Base-by-base conservation (phyloP, 92 coral and sea anemone species). In the Actinernus sp. region DNA sequence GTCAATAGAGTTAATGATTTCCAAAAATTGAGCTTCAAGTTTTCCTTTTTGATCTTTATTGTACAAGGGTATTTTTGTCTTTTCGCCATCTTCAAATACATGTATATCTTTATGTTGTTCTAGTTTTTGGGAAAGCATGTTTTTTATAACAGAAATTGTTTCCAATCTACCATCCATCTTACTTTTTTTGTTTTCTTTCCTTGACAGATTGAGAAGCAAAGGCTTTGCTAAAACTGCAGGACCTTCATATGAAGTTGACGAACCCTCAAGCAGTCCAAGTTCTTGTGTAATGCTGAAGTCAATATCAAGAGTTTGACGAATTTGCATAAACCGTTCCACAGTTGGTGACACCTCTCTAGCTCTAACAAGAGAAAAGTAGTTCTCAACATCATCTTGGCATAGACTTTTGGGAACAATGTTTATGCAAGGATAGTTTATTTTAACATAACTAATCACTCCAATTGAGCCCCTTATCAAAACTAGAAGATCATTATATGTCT, bases 371-470 rank as follows among this genome's bases (percentile, higher is more conserved):
- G 61, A 65, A 32, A 65, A 50, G 32, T 48, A 65, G 23, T 63
- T 49, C 45, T 65, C 73, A 9, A 31, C 73, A 24, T 65, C 73
- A 49, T 65, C 58, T 21, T 65, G 73, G 28, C 73, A 65, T 18
- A 48, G 25, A 14, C 45, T 48, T 33, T 65, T 65, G 17, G 61
- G 73, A 19, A 49, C 58, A 14, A 29, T 30, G 12, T 64, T 64
- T 1, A 64, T 16, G n/a, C 31, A 8, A 14, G 59, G 43, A 41
- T 49, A 50, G 25, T 48, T 30, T 50, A 49, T 13, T 26, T 31
- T 46, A 5, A 65, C 19, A 39, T 65, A 32, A 3, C 56, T 58
- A 24, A 25, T 28, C 30, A 47, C 21, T 2, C 58, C 72, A 16
- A 48, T 46, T 26, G 52, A 46, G 18, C 72, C 72, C 19, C 43